phyloP scores from a whole-genome alignment of 2,888 invertebrate species.

The Aproaerema taeniolella region DNA sequence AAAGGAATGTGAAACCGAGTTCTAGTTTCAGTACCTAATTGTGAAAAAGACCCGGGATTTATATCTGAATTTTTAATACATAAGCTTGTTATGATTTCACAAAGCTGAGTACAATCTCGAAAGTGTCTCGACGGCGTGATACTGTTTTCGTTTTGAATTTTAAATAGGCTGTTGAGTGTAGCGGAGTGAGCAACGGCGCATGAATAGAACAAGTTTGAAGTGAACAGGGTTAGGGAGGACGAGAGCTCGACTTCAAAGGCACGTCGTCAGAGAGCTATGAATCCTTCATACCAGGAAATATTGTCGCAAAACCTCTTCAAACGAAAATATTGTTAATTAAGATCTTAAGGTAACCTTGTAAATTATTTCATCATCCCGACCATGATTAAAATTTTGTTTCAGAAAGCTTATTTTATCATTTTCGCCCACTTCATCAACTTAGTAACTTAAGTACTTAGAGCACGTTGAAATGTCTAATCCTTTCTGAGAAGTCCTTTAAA shows the following conservation, averaged over 20 bases:
- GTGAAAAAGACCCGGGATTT: too few species aligned
- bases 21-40: too few species aligned
- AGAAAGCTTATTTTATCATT: background rate
- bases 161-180: conserved; percentile 16
- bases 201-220: conserved; percentile 40
- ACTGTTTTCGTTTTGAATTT: conserved; percentile 17
- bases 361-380: conserved; percentile 19
- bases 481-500: too few species aligned
- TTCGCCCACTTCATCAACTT: too few species aligned
- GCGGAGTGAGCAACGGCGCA: conserved; percentile 26
- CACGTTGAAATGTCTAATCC: too few species aligned
- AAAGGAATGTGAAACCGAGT: too few species aligned
- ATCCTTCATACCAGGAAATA: conserved; percentile 7
- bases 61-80: background rate
- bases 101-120: conserved; percentile 2
- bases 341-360: conserved; percentile 1
- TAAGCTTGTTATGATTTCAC: conserved; percentile 3
- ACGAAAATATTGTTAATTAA: conserved; percentile 1
- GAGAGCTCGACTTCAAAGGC: conserved; percentile 38
- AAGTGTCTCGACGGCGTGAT: background rate
- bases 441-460: too few species aligned
- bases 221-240: conserved; percentile 35
- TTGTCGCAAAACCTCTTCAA: conserved; percentile 1
- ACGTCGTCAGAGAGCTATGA: conserved; percentile 10
- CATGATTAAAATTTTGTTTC: background rate